Evolutionary conservation across 2,113 vertebrate genomes (phyloP).

Genomic region (Ophiodon elongatus): DNA sequence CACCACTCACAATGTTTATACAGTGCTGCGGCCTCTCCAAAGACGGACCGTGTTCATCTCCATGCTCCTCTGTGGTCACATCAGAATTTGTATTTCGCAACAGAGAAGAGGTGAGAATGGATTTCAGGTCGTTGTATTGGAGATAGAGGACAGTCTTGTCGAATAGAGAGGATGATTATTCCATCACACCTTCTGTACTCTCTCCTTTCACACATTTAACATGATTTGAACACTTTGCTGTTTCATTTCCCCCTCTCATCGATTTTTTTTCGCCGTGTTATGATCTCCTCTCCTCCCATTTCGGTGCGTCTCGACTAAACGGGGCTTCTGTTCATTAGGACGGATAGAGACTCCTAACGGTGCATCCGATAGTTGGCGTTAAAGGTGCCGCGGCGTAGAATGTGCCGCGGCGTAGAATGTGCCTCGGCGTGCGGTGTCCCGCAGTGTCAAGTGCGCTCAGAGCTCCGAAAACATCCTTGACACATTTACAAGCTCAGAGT

Average conservation of each 20-base stretch:
- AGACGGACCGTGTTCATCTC: neutral
- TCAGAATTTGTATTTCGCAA: conserved; percentile 5
- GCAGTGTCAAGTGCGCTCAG: conserved; percentile 58
- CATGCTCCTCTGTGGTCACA: conserved; percentile 4
- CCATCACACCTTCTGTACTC: conserved; percentile 36
- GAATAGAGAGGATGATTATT: conserved; percentile 41
- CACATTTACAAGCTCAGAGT: conserved; percentile 76
- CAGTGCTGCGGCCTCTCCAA: neutral
- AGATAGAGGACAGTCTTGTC: conserved; percentile 19
- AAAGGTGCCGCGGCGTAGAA: conserved; percentile 47
- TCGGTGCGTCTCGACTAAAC: conserved; percentile 28
- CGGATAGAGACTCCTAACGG: conserved; percentile 13
- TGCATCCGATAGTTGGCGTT: conserved; percentile 43
- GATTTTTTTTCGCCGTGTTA: conserved; percentile 40
- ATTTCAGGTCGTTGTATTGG: conserved; percentile 14
- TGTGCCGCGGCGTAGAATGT: conserved; percentile 37
- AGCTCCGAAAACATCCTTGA: conserved; percentile 76
- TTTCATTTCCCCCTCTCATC: conserved; percentile 59
- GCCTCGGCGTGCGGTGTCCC: conserved; percentile 43
- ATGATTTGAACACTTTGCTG: conserved; percentile 45
- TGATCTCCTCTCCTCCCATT: conserved; percentile 19
- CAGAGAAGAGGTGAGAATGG: conserved; percentile 9
- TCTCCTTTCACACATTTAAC: conserved; percentile 55
- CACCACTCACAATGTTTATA: too few relatives aligned
- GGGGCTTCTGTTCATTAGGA: conserved; percentile 2